Conservation (phyloP, 2,888 invertebrate genomes). For the Perdita meconis region DNA sequence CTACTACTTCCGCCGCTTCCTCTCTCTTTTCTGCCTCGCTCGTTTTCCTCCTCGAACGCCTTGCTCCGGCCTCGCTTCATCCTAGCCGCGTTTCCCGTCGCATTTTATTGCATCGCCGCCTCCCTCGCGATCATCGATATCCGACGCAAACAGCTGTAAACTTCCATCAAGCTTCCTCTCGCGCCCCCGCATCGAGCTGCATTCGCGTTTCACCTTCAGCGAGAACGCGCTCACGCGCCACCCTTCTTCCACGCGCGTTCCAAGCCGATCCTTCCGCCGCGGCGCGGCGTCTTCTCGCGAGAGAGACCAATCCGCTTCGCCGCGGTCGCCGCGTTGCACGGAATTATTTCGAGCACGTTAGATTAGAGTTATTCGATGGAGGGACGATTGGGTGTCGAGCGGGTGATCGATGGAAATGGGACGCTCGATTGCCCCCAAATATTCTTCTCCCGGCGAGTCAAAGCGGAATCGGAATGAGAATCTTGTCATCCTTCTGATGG, state of each 20-base stretch:
- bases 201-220: constrained; percentile 42
- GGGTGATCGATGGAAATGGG: constrained; percentile 52
- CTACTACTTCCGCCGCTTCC: constrained; percentile 10
- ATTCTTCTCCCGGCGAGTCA: constrained; percentile 29
- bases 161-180: constrained; percentile 70
- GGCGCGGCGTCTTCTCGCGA: constrained; percentile 22
- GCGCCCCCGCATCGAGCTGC: constrained; percentile 40
- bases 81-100: constrained; percentile 48
- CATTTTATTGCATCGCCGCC: constrained; percentile 72
- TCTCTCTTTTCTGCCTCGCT: constrained; percentile 21
- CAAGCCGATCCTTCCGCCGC: constrained; percentile 34
- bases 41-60: constrained; percentile 15
- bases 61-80: constrained; percentile 35
- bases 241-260: constrained; percentile 17
- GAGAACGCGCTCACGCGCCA: constrained; percentile 1
- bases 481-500: neutral
- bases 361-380: constrained; percentile 60
- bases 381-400: constrained; percentile 43
- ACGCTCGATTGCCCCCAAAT: constrained; percentile 42
- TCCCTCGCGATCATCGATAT: constrained; percentile 75
- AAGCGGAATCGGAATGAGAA: constrained; percentile 27
- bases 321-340: constrained; percentile 5
- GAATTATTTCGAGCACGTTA: constrained; percentile 56
- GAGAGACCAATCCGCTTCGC: constrained; percentile 12
- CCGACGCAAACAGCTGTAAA: constrained; percentile 77